Evolutionary conservation across 2,797 vertebrate genomes (phyloP).

Genomic region (Poeciliopsis presidionis): DNA sequence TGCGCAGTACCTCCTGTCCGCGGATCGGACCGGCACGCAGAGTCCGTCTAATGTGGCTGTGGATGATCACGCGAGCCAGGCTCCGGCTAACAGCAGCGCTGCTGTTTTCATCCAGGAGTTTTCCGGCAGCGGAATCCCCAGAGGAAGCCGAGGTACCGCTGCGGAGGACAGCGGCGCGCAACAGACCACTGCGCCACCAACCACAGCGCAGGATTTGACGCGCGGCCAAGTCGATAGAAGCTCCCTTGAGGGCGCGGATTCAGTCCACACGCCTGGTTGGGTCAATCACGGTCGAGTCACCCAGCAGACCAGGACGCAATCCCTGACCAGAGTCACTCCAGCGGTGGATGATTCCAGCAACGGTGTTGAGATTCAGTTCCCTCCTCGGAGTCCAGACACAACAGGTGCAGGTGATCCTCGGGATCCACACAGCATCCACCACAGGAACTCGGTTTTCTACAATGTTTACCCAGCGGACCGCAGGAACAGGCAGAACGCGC

Average conservation of each 20-base stretch:
- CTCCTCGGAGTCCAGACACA: constrained; percentile 26
- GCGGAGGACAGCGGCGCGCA: constrained; percentile 23
- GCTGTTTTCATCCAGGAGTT: constrained; percentile 56
- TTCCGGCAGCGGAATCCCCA: constrained; percentile 72
- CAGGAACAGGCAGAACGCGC: constrained; percentile 50
- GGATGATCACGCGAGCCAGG: not conserved
- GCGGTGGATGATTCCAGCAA: constrained; percentile 39
- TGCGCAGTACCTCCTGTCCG: constrained; percentile 48
- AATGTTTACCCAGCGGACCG: constrained; percentile 68
- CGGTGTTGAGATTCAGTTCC: constrained; percentile 52
- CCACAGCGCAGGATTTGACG: constrained; percentile 24
- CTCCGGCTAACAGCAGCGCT: constrained; percentile 30
- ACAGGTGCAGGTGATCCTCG: constrained; percentile 54
- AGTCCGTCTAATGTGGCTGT: not conserved
- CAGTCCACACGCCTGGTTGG: constrained; percentile 17
- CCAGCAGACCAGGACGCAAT: constrained; percentile 24
- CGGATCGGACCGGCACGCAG: constrained; percentile 6
- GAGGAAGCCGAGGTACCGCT: constrained; percentile 54
- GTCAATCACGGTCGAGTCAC: not conserved
- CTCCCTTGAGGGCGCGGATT: not conserved
- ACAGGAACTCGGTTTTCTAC: constrained; percentile 79
- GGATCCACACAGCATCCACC: constrained; percentile 65
- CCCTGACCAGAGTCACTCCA: constrained; percentile 21
- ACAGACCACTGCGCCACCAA: constrained; percentile 1
- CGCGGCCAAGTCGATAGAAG: not conserved